Evolutionary conservation across 2,797 vertebrate species (phyloP), one percentile per base, ranked within the genome.

Genomic region (Acanthiza pusilla): DNA sequence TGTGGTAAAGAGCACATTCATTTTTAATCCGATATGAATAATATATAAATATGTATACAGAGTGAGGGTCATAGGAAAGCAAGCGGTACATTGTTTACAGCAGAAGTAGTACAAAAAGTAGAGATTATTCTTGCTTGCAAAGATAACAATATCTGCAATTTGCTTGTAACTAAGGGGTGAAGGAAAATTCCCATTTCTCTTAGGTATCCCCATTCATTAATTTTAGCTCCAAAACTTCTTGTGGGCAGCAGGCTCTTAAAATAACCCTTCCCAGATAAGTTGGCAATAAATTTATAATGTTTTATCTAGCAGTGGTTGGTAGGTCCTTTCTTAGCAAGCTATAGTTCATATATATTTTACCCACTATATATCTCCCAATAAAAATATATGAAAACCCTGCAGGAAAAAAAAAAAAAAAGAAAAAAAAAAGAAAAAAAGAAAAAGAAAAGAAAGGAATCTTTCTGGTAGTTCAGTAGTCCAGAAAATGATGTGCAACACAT

Each of bases 11-110:
- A 98, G 97, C 95, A 94, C 97, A 98, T 98, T 95, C 97, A 98
- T 98, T 98, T 98, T 98, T 98, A 98, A 98, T 98, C 97, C 55
- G 13, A 93, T 97, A 98, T 98, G 98, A 98, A 98, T 98, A 98
- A 98, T 98, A 98, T 97, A 98, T 98, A 98, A 98, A 97, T 98
- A 98, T 98, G 96, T 98, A 98, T 97, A 98, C 97, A 94, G 96
- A 94, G 96, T 73, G 97, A 98, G 98, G 97, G 97, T 97, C 97
- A 98, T 95, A 97, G 96, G 95, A 95, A 97, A 97, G 97, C 97
- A 95, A 97, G 97, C 9, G 15, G 96, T 95, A 95, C 94, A 84
- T 97, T 97, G 97, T 98, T 98, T 97, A 98, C 97, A 94, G 86
- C 95, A 92, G 93, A 97, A 97, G 91, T 91, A 92, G 76, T 93